Conservation (phyloP, 2,797 vertebrate species). For the Falco peregrinus region DNA sequence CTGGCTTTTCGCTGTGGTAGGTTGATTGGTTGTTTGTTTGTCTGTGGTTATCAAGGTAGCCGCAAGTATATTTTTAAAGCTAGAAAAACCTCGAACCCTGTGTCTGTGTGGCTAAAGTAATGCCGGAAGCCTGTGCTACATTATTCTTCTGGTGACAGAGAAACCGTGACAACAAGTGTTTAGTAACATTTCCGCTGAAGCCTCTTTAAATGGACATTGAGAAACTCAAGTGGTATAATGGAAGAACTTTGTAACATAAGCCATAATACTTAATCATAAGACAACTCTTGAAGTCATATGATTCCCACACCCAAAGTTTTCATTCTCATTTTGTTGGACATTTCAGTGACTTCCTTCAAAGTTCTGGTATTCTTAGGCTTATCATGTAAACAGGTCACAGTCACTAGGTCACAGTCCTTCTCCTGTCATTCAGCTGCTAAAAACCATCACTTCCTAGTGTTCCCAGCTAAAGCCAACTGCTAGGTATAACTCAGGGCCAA, state of each 20-base stretch:
- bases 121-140: conserved; percentile 55
- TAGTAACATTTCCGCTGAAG: conserved; percentile 52
- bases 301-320: conserved; percentile 33
- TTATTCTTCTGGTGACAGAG: conserved; percentile 27
- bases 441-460: not conserved
- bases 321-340: conserved; percentile 25
- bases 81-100: not conserved
- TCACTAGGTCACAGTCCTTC: not conserved
- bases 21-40: not conserved
- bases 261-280: not conserved
- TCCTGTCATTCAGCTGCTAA: conserved; percentile 41
- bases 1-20: not conserved
- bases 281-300: not conserved
- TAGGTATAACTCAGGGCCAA: not conserved
- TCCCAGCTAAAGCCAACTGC: not conserved
- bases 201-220: not conserved
- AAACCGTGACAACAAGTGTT: not conserved
- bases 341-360: conserved; percentile 39
- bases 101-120: not conserved
- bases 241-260: conserved; percentile 9
- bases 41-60: conserved; percentile 18
- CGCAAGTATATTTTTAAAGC: conserved; percentile 23
- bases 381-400: conserved; percentile 14
- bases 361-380: conserved; percentile 43
- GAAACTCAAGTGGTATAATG: not conserved